Conservation (phyloP, 2,113 vertebrate genomes). For the Neopipo cinnamomea region DNA sequence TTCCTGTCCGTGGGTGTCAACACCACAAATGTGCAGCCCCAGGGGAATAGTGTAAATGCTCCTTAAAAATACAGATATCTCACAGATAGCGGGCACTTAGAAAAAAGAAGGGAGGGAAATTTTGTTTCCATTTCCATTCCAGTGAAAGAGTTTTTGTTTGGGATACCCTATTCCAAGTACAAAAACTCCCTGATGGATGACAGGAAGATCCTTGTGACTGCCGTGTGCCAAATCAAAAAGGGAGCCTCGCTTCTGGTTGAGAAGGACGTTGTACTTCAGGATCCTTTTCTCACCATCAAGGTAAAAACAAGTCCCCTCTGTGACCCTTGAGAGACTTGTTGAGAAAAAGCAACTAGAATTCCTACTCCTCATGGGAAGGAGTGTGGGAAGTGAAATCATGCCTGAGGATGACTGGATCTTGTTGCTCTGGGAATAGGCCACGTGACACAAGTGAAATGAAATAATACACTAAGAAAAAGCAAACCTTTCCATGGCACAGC, state of each 20-base stretch:
- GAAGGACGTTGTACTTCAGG: conserved; percentile 48
- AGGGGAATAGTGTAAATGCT: background rate
- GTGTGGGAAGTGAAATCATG: background rate
- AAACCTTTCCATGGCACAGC: background rate
- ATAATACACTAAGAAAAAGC: background rate
- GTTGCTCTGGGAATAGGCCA: background rate
- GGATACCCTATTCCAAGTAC: conserved; percentile 67
- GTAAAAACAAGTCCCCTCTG: background rate
- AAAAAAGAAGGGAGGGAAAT: background rate
- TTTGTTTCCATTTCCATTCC: conserved; percentile 37
- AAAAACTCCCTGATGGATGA: conserved; percentile 36
- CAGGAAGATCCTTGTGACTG: conserved; percentile 72
- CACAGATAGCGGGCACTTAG: background rate
- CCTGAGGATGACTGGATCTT: background rate
- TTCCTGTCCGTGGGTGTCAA: background rate
- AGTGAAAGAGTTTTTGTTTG: conserved; percentile 56
- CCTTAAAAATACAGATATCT: background rate
- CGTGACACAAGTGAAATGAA: background rate
- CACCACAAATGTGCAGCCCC: background rate
- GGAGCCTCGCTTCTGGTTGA: conserved; percentile 19
- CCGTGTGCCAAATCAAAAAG: conserved; percentile 27
- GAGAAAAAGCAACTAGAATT: background rate
- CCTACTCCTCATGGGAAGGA: background rate
- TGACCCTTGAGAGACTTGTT: background rate
- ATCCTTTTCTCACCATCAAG: conserved; percentile 43